Base-by-base conservation (phyloP, 1,140 invertebrate genomes). In the Chymomyza costata region DNA sequence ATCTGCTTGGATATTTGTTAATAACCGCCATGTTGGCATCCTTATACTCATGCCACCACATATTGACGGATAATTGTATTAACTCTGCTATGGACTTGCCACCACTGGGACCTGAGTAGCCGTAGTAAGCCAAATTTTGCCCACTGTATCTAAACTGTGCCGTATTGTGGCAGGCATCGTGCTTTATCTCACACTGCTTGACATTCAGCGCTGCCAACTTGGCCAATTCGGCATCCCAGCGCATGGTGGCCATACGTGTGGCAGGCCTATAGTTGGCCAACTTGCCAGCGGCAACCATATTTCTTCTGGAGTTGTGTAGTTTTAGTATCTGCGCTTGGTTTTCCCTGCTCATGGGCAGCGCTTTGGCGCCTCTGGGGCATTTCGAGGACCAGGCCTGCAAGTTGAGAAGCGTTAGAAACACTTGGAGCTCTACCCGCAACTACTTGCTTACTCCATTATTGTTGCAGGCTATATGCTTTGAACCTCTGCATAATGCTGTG, bases 151-250 rank as follows among this genome's bases (percentile, higher is more conserved):
- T 49, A 15, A 63, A 82, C 6, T 39, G 43, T 1, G 31, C 8
- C 7, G 65, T 81, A 30, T 76, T 82, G 44, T 45, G 74, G 44
- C 80, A 82, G 0, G 46, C 47, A 17, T 82, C 80, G 25, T 76
- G 67, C 28, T 58, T 25, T 58, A 71, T 65, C 40, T 19, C 0
- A 17, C 80, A 82, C 21, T 65, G 60, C 7, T 30, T 51, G 8
- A 65, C 73, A 61, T 82, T 82, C 0, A 69, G 30, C 0, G 31
- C 50, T 1, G 80, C 70, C 30, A 82, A 1, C 1, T 1, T 6
- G 10, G 74, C 67, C 39, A 82, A 16, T 45, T 69, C 52, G 5
- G 48, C 31, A 38, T 66, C 53, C 80, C 80, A 82, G 19, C 47
- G 53, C 21, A 59, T 82, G 6, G 71, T 78, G 31, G 68, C 68